Percentiles rank a stretch among this genome's conserved stretches.
These are phyloP conservation scores for Phycodurus eques DNA, from an alignment of 2,113 vertebrate genomes.

Conservation along the genomic window DNA sequence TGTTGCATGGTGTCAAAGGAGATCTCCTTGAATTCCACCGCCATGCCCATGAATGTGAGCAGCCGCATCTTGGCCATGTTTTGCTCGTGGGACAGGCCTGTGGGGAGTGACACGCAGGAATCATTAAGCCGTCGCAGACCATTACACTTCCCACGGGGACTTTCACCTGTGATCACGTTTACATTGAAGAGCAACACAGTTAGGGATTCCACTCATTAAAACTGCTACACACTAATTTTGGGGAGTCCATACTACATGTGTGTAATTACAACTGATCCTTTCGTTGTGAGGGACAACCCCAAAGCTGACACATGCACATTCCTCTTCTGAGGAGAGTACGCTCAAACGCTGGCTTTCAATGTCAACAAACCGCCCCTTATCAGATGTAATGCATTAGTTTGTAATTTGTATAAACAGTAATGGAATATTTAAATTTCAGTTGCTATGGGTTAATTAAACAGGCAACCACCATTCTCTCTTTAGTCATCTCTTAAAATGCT, in stretches of 20 bases:
- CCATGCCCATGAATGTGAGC: constrained; percentile 99
- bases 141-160: constrained; percentile 85
- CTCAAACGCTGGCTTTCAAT: constrained; percentile 64
- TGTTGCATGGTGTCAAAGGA: constrained; percentile 95
- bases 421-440: background rate
- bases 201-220: constrained; percentile 79
- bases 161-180: constrained; percentile 65
- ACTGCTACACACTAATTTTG: constrained; percentile 50
- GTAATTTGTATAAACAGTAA: background rate
- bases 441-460: too few species aligned
- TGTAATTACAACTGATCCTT: constrained; percentile 80
- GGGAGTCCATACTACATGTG: constrained; percentile 48
- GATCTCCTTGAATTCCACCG: constrained; percentile 95
- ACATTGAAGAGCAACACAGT: constrained; percentile 79
- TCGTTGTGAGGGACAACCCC: constrained; percentile 72
- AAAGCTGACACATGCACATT: constrained; percentile 92
- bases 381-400: background rate
- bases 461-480: too few species aligned
- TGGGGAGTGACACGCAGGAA: constrained; percentile 56
- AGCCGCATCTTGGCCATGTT: constrained; percentile 98
- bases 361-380: constrained; percentile 38
- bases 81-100: constrained; percentile 93
- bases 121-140: constrained; percentile 74
- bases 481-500: too few species aligned
- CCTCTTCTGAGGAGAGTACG: constrained; percentile 76